Evolutionary conservation across 2,113 vertebrate species (phyloP).

Genomic region (Muscicapa adusta): DNA sequence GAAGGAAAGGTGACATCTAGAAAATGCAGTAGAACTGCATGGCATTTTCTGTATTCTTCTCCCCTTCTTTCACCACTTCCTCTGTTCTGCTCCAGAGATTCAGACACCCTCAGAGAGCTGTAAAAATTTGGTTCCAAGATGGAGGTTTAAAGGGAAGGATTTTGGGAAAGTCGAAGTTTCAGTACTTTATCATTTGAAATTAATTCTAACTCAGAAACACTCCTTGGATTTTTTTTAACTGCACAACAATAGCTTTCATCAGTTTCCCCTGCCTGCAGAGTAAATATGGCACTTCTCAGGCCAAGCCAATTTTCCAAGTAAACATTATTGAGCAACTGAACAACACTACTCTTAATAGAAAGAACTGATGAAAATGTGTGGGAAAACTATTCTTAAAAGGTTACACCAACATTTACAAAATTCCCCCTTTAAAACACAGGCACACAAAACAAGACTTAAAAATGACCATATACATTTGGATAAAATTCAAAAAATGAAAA

Average conservation of each 20-base stretch:
- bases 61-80: background rate
- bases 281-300: constrained; percentile 2
- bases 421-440: background rate
- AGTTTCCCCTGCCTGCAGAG: background rate
- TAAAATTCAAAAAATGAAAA: background rate
- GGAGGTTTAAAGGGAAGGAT: background rate
- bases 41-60: background rate
- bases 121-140: background rate
- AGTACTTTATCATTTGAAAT: background rate
- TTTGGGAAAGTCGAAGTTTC: background rate
- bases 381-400: background rate
- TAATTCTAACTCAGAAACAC: background rate
- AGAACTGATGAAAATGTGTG: background rate
- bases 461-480: background rate
- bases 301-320: constrained; percentile 24
- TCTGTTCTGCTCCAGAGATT: background rate
- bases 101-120: background rate
- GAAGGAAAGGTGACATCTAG: background rate
- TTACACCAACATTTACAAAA: background rate
- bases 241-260: background rate
- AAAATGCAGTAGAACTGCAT: background rate
- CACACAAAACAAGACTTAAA: background rate
- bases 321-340: background rate
- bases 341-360: background rate
- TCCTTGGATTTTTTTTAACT: background rate